Conservation (phyloP, 2,113 vertebrate genomes). For the Terrapene triunguis region DNA sequence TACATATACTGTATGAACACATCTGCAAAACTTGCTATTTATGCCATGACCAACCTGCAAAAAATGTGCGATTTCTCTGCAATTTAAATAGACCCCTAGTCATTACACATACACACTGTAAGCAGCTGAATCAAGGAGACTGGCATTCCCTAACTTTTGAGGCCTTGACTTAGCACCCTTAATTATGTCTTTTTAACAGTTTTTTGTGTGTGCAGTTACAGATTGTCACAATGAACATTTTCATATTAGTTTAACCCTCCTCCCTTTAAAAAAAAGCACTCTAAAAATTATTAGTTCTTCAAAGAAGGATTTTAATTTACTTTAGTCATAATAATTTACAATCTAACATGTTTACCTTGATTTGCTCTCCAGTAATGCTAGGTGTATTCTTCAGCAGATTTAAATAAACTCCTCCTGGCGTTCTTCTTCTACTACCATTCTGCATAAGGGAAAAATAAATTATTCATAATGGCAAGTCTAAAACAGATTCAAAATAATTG, state of each 20-base stretch:
- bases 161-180: not conserved
- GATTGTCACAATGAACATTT: not conserved
- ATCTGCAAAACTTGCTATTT: too few species aligned
- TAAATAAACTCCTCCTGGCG: constrained; percentile 95
- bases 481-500: accelerated
- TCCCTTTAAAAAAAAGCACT: not conserved
- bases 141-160: accelerated
- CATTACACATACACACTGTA: too few species aligned
- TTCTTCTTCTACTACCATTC: constrained; percentile 94
- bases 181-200: not conserved
- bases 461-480: not conserved
- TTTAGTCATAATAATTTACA: not conserved
- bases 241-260: not conserved
- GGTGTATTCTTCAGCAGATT: constrained; percentile 95
- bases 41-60: too few species aligned
- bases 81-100: too few species aligned
- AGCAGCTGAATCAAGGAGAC: not conserved
- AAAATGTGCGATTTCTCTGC: too few species aligned
- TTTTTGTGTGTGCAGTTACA: not conserved
- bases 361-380: constrained; percentile 88
- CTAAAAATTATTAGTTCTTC: not conserved
- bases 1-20: too few species aligned
- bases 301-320: not conserved
- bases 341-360: constrained; percentile 83
- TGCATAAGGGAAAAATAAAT: constrained; percentile 63